These are phyloP conservation scores for Macquaria australasica DNA, from an alignment of 2,113 vertebrate genomes.

Conservation along the genomic window DNA sequence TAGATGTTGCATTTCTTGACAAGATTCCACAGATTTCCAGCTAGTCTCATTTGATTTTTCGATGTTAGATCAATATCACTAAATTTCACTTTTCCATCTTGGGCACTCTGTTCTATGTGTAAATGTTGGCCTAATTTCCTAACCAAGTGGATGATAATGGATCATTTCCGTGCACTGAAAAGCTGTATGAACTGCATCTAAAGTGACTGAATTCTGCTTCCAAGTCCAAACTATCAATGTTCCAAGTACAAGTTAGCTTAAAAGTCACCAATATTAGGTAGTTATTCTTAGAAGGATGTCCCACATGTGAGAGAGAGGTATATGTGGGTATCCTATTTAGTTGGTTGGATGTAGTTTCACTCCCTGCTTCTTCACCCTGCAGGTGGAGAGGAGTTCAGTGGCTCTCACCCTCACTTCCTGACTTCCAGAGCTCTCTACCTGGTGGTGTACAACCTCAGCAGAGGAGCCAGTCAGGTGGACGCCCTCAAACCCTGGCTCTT, in stretches of 20 bases:
- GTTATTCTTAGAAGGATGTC: not conserved
- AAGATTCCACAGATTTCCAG: too few species aligned
- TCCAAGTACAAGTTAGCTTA: not conserved
- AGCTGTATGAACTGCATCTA: too few species aligned
- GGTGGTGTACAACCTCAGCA: slow-evolving; percentile 95
- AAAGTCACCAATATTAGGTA: too few species aligned
- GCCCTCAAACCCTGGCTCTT: slow-evolving; percentile 97
- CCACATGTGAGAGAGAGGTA: not conserved
- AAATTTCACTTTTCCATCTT: too few species aligned
- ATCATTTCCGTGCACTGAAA: too few species aligned
- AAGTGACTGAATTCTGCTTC: not conserved
- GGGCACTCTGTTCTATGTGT: too few species aligned
- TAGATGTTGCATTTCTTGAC: too few species aligned
- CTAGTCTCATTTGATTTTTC: too few species aligned
- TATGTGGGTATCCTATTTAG: not conserved
- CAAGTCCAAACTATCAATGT: not conserved
- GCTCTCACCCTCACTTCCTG: slow-evolving; percentile 94
- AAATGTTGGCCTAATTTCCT: too few species aligned
- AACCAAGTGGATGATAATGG: too few species aligned
- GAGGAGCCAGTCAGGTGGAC: slow-evolving; percentile 91
- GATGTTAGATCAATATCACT: too few species aligned
- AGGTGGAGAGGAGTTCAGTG: slow-evolving; percentile 93
- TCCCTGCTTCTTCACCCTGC: not conserved
- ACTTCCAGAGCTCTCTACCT: slow-evolving; percentile 93
- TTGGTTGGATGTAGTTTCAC: not conserved